A percentile compares a stretch with the other conserved stretches of the same genome.
Evolutionary conservation across 2,797 vertebrate species (phyloP).

Genomic region (Loriculus beryllinus): DNA sequence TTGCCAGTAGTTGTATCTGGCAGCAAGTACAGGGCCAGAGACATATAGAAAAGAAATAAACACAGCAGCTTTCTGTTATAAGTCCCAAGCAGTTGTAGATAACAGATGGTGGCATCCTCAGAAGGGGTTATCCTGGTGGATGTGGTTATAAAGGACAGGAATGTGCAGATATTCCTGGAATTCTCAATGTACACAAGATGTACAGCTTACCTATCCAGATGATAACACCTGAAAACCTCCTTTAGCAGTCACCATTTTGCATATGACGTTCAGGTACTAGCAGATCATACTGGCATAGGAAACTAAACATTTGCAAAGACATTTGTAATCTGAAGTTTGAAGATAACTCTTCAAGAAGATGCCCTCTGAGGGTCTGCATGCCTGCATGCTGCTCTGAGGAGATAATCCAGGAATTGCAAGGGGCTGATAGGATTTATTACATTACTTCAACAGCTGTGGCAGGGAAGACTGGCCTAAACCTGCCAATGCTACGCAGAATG

Average conservation of each 20-base stretch:
- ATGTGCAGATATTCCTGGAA: not conserved
- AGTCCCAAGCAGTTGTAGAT: not conserved
- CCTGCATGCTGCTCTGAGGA: fast-evolving
- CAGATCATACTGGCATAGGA: not conserved
- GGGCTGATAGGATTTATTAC: fast-evolving
- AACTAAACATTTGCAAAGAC: fast-evolving
- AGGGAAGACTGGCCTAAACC: too few species aligned
- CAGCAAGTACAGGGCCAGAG: not conserved
- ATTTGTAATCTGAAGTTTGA: not conserved
- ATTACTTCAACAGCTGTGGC: fast-evolving
- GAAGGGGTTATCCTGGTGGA: fast-evolving
- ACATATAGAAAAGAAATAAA: not conserved
- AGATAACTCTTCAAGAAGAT: not conserved
- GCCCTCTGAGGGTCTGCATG: not conserved
- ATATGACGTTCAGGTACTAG: fast-evolving
- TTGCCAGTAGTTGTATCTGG: fast-evolving
- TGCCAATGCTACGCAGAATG: fast-evolving
- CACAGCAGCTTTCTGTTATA: too few species aligned
- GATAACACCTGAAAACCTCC: not conserved
- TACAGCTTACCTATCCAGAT: not conserved
- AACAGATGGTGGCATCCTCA: not conserved
- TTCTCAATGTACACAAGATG: fast-evolving
- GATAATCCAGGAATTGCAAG: fast-evolving
- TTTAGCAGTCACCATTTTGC: not conserved
- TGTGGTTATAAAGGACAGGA: not conserved